Conservation (phyloP, 2,797 vertebrate species). For the Propithecus perrieri region DNA sequence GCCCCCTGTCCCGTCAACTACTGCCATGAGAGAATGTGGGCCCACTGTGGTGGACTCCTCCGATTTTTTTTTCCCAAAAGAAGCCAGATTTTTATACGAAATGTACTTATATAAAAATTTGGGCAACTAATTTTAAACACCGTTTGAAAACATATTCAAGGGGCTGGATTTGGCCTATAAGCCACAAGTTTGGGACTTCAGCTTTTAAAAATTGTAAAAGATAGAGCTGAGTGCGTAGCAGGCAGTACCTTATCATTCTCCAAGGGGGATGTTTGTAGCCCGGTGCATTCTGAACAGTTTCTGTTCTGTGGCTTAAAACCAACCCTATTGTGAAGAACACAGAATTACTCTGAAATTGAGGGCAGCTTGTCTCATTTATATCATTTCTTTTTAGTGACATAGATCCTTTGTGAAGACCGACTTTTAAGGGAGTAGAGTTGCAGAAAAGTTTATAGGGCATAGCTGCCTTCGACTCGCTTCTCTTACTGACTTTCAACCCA, state of each 20-base stretch:
- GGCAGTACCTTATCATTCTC: neutral
- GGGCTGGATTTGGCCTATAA: neutral
- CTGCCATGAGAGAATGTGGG: no score
- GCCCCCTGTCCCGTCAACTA: neutral
- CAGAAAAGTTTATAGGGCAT: neutral
- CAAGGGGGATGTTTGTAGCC: neutral
- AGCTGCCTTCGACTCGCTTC: neutral
- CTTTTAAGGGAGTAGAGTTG: neutral
- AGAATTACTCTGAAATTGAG: neutral
- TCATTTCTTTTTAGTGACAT: neutral
- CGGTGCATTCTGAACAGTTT: neutral
- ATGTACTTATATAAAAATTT: neutral
- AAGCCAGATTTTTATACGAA: neutral
- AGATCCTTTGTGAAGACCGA: neutral
- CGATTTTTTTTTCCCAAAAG: neutral
- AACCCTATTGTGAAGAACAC: neutral
- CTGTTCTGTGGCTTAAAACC: neutral
- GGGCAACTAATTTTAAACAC: neutral
- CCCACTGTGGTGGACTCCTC: neutral
- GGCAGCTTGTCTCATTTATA: neutral
- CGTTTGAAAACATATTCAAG: neutral
- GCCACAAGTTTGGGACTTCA: neutral
- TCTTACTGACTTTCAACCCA: neutral
- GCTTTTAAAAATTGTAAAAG: neutral
- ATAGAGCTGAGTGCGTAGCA: no score